These are phyloP conservation scores for Pseudopipra pipra DNA, from an alignment of 2,113 vertebrate genomes.

Conservation along the genomic window DNA sequence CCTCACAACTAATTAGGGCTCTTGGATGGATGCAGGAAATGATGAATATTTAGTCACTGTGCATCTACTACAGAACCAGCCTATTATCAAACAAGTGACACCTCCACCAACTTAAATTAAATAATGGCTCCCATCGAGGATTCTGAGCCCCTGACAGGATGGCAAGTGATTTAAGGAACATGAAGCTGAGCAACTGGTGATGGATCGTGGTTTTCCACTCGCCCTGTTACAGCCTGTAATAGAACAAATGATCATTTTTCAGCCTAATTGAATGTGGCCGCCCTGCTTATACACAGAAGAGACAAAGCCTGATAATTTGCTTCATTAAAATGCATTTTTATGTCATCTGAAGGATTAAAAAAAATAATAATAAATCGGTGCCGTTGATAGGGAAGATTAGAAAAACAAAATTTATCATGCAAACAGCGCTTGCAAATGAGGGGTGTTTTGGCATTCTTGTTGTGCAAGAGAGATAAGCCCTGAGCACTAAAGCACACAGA, in stretches of 20 bases:
- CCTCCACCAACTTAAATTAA: constrained; percentile 48
- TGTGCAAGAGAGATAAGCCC: neutral
- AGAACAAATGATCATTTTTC: constrained; percentile 64
- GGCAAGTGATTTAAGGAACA: neutral
- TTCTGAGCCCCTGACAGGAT: neutral
- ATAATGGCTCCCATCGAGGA: constrained; percentile 38
- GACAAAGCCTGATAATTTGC: constrained; percentile 25
- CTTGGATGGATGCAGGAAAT: constrained; percentile 38
- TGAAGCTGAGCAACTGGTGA: constrained; percentile 23
- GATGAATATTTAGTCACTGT: constrained; percentile 32
- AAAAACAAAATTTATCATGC: constrained; percentile 26
- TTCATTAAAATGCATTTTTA: constrained; percentile 30
- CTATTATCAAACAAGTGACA: constrained; percentile 53
- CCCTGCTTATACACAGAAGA: neutral
- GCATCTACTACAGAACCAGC: neutral
- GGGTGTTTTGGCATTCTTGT: neutral
- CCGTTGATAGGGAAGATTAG: constrained; percentile 15
- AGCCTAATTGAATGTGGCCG: constrained; percentile 61
- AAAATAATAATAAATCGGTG: neutral
- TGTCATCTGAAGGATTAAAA: neutral
- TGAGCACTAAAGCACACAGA: neutral
- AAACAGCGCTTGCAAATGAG: constrained; percentile 28
- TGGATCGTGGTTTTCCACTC: neutral
- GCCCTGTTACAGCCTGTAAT: neutral
- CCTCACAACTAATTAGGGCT: constrained; percentile 37